Evolutionary conservation across 2,113 vertebrate species (phyloP).

Genomic region (Chaenogobius annularis): DNA sequence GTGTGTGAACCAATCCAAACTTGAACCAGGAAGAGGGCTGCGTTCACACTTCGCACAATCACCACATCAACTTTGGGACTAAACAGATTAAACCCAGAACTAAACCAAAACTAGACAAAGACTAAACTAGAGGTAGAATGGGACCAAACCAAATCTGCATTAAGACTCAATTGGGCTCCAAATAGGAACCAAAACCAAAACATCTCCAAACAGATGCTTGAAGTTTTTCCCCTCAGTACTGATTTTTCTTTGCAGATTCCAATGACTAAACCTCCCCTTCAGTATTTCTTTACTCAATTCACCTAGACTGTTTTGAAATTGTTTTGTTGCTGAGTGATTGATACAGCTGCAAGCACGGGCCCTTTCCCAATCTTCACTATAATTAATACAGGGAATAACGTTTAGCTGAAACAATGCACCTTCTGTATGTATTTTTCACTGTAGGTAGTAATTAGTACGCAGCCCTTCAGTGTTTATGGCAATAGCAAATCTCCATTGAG

Average conservation of each 20-base stretch:
- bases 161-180: too few species aligned
- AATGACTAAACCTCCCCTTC: slow-evolving; percentile 59
- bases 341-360: slow-evolving; percentile 38
- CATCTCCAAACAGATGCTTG: slow-evolving; percentile 19
- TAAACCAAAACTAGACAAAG: too few species aligned
- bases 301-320: slow-evolving; percentile 51
- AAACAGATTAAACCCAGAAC: too few species aligned
- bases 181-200: background rate
- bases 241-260: slow-evolving; percentile 60
- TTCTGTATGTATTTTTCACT: slow-evolving; percentile 10
- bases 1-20: too few species aligned
- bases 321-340: slow-evolving; percentile 44
- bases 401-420: slow-evolving; percentile 38
- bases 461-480: slow-evolving; percentile 31
- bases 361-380: slow-evolving; percentile 29
- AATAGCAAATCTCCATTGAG: slow-evolving; percentile 34
- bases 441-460: slow-evolving; percentile 46
- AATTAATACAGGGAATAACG: slow-evolving; percentile 47
- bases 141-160: too few species aligned
- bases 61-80: too few species aligned
- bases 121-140: too few species aligned
- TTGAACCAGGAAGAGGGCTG: too few species aligned
- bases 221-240: slow-evolving; percentile 45
- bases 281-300: slow-evolving; percentile 54
- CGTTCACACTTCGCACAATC: too few species aligned